A percentile compares a stretch with the other conserved stretches of the same genome.
These are phyloP conservation scores for Sycon ciliatum DNA, from an alignment of 37 sponge, comb jelly and placozoan species.

Conservation along the genomic window DNA sequence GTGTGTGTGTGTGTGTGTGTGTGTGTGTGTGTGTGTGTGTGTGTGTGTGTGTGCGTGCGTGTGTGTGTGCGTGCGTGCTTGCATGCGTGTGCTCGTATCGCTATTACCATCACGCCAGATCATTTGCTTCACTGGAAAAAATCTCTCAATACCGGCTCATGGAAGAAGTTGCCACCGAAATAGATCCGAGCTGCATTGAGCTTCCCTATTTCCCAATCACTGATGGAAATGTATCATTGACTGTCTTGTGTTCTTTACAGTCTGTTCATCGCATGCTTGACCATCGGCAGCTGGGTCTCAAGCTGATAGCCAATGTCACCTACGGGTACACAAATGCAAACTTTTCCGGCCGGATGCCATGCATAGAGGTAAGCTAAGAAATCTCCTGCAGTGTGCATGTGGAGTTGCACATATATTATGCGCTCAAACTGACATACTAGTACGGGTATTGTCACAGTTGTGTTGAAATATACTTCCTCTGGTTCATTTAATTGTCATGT, in stretches of 20 bases:
- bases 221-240: neutral
- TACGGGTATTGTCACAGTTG: no score
- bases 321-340: conserved; percentile 95
- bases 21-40: neutral
- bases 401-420: neutral
- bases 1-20: neutral
- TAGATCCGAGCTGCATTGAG: neutral
- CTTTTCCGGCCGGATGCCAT: conserved; percentile 96
- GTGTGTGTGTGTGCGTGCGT: neutral
- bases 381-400: neutral
- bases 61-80: conserved; percentile 11
- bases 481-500: no score
- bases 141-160: no score
- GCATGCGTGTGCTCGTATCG: neutral
- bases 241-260: conserved; percentile 17
- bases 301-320: conserved; percentile 90
- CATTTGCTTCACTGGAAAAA: no score
- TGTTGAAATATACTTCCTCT: no score
- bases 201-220: neutral
- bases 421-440: neutral
- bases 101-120: no score
- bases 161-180: no score
- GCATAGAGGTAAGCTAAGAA: conserved; percentile 60
- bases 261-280: conserved; percentile 58
- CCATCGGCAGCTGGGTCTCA: conserved; percentile 82